phyloP scores from a whole-genome alignment of 2,113 vertebrate species.

The Malaclemys terrapin region DNA sequence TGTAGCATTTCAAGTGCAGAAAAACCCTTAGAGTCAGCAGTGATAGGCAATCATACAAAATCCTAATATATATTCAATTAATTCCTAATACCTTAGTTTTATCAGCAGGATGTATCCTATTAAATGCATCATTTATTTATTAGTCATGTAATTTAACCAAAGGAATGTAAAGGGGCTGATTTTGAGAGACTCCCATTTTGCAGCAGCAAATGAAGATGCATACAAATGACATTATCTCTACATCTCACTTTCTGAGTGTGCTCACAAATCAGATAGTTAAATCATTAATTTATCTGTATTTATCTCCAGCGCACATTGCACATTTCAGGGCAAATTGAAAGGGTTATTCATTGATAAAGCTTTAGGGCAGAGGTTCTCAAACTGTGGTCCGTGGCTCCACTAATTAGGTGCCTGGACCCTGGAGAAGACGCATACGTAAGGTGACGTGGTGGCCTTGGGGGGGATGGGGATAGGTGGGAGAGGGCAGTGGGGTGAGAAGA shows the following conservation, averaged over 20 bases:
- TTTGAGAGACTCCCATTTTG: neutral
- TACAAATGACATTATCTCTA: neutral
- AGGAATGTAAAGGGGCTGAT: neutral
- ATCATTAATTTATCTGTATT: neutral
- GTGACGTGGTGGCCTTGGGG: too few species aligned
- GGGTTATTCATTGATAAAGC: neutral
- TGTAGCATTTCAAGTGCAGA: neutral
- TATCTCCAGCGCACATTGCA: neutral
- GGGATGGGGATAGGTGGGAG: too few species aligned
- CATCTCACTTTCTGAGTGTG: neutral
- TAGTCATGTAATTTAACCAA: constrained; percentile 6
- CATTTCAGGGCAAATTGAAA: neutral
- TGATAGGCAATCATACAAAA: neutral
- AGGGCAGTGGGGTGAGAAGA: too few species aligned
- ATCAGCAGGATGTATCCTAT: neutral
- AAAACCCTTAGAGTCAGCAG: neutral
- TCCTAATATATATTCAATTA: neutral
- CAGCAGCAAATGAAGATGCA: neutral
- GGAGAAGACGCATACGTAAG: too few species aligned
- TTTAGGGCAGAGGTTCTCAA: neutral
- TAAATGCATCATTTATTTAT: neutral
- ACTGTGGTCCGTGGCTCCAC: too few species aligned
- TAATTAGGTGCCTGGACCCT: too few species aligned
- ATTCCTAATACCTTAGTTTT: neutral
- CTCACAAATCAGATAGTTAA: neutral